These are phyloP conservation scores for Micromesistius poutassou DNA, from an alignment of 2,797 vertebrate genomes.

Conservation along the genomic window DNA sequence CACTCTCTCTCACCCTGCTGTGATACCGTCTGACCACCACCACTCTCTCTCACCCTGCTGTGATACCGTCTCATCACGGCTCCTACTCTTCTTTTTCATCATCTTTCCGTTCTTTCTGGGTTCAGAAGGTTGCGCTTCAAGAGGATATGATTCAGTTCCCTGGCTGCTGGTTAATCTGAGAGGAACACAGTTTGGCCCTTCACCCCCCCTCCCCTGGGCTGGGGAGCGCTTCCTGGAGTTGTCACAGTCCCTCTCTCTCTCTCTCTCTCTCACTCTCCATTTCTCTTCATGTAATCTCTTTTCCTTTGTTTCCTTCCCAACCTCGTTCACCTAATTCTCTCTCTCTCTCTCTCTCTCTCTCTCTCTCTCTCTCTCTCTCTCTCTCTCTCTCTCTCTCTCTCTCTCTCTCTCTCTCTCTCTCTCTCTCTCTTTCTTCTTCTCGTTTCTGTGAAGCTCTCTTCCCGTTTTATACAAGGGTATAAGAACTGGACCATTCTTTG, in stretches of 20 bases:
- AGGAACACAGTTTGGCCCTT: slow-evolving; percentile 62
- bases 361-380: slow-evolving; percentile 7
- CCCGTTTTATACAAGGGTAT: slow-evolving; percentile 51
- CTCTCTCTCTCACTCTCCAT: slow-evolving; percentile 2
- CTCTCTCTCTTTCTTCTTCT: slow-evolving; percentile 17
- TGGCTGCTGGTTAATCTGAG: slow-evolving; percentile 52
- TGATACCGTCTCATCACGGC: too few species aligned
- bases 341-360: background rate
- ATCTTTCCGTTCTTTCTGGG: slow-evolving; percentile 26
- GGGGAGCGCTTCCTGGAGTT: slow-evolving; percentile 33
- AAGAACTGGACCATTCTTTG: background rate
- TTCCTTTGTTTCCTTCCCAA: slow-evolving; percentile 12
- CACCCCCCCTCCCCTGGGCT: slow-evolving; percentile 58
- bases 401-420: background rate
- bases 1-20: slow-evolving; percentile 31
- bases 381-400: background rate
- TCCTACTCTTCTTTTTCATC: too few species aligned
- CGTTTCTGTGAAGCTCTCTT: slow-evolving; percentile 65
- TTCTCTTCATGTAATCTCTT: slow-evolving; percentile 39
- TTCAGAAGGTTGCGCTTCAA: slow-evolving; percentile 27
- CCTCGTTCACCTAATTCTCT: too few species aligned
- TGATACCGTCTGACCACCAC: too few species aligned
- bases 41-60: too few species aligned
- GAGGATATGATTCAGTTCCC: slow-evolving; percentile 54
- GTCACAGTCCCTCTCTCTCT: slow-evolving; percentile 26